A percentile compares a stretch with the other conserved stretches of the same genome.
Evolutionary conservation across 2,113 vertebrate genomes (phyloP).

Genomic region (Psephotus haematonotus): DNA sequence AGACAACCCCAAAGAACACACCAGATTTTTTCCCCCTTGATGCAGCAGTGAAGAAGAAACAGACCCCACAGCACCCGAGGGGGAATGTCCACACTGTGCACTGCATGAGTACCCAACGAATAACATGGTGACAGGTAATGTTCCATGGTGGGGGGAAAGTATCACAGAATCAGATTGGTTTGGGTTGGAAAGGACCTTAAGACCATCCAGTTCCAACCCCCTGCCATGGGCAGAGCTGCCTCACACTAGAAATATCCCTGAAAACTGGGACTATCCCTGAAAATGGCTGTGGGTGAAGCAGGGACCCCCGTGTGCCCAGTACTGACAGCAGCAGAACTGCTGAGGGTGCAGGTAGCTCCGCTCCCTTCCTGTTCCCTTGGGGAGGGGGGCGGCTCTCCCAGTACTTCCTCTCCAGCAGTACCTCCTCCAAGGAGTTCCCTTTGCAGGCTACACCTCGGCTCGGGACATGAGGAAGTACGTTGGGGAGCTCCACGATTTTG

Average conservation of each 20-base stretch:
- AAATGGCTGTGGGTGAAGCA: not conserved
- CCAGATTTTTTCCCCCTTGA: fast-evolving
- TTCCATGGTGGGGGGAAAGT: fast-evolving
- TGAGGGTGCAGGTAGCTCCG: fast-evolving
- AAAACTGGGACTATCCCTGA: not conserved
- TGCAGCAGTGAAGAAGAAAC: not conserved
- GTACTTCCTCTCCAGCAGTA: not conserved
- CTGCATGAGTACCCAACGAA: slow-evolving; percentile 43
- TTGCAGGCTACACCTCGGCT: slow-evolving; percentile 70
- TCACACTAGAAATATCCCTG: not conserved
- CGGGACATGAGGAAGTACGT: slow-evolving; percentile 71
- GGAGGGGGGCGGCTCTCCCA: fast-evolving
- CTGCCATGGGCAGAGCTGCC: not conserved
- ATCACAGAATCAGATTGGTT: not conserved
- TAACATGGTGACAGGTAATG: slow-evolving; percentile 68
- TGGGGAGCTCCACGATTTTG: slow-evolving; percentile 74
- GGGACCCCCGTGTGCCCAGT: fast-evolving
- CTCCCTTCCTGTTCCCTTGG: fast-evolving
- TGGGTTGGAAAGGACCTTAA: not conserved
- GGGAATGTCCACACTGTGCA: not conserved
- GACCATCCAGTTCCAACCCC: not conserved
- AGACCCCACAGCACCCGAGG: not conserved
- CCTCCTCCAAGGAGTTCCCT: not conserved
- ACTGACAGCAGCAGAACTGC: fast-evolving
- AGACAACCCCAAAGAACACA: fast-evolving